Percentiles rank a stretch among this genome's conserved stretches.
phyloP scores from a whole-genome alignment of 2,113 vertebrate species.

The Hypanus sabinus region DNA sequence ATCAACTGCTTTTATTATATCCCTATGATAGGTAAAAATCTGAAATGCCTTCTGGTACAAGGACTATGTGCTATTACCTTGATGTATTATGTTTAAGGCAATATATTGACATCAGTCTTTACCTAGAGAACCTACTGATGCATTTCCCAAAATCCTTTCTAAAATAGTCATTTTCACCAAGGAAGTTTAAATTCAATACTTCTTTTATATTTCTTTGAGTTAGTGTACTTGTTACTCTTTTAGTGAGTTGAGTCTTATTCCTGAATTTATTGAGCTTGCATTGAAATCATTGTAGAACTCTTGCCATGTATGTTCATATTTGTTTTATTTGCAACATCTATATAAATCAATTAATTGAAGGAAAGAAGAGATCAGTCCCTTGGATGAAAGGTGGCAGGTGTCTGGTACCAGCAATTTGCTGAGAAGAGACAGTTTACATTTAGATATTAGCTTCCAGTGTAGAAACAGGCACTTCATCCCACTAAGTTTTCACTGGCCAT shows the following conservation, averaged over 20 bases:
- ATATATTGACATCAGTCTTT: background rate
- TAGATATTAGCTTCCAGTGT: background rate
- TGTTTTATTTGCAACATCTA: background rate
- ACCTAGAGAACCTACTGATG: background rate
- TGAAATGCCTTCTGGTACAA: background rate
- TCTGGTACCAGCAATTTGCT: no score
- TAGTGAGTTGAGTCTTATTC: background rate
- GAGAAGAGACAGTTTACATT: background rate
- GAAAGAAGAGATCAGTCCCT: background rate
- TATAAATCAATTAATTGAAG: background rate
- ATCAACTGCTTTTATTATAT: background rate
- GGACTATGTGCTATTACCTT: background rate
- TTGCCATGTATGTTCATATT: background rate
- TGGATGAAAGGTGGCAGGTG: no score
- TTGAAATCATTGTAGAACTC: background rate
- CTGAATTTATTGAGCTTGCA: background rate
- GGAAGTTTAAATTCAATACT: background rate
- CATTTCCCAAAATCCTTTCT: background rate
- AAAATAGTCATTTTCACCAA: background rate
- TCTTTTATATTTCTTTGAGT: background rate
- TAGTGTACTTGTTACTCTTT: background rate
- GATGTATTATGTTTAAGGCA: background rate
- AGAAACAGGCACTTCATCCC: no score
- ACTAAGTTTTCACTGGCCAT: no score
- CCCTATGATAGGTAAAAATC: background rate